Base-by-base conservation (phyloP, 2,888 invertebrate species). In the Fragum fragum region DNA sequence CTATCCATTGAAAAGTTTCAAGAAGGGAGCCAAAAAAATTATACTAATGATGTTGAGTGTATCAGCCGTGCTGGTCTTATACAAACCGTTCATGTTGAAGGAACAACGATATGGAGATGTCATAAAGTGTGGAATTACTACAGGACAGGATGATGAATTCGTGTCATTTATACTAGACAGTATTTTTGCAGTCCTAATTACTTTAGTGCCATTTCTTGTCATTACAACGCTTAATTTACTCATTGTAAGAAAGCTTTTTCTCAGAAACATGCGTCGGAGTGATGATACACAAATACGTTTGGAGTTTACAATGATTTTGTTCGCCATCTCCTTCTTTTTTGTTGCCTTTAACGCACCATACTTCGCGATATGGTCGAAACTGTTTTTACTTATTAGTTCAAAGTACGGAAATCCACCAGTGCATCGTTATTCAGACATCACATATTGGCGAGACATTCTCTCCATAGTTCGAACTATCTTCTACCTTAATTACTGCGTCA, bases 301-400 rank as follows among this genome's bases (percentile, higher is more conserved):
- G 29, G 93, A 93, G 76, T 93, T 93, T 73, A 93, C 93, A 7
- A 73, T 91, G 47, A 93, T 93, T 57, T 86, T 93, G 1, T 77
- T 93, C 18, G 90, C 90, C 14, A 89, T 93, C n/a, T 93, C 93
- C 1, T 90, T 92, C 69, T 91, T 90, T 75, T 93, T 93, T 77
- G 86, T 94, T 52, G 85, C 89, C n/a, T 90, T 93, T 57, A 93
- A 93, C 79, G 74, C 92, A n/a, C 93, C 93, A 1, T 94, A 89
- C 79, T 93, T 92, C 77, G 81, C 87, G 23, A 86, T 91, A 7
- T 93, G 93, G 93, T 91, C 81, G 26, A 76, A 80, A 39, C 72
- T 76, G 61, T 85, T 86, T 63, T 29, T 83, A 1, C 42, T 78
- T 36, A 66, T 73, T 21, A 47, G 63, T 47, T 71, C 53, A 29